Conservation (phyloP, 2,113 vertebrate species). For the Antechinus flavipes region DNA sequence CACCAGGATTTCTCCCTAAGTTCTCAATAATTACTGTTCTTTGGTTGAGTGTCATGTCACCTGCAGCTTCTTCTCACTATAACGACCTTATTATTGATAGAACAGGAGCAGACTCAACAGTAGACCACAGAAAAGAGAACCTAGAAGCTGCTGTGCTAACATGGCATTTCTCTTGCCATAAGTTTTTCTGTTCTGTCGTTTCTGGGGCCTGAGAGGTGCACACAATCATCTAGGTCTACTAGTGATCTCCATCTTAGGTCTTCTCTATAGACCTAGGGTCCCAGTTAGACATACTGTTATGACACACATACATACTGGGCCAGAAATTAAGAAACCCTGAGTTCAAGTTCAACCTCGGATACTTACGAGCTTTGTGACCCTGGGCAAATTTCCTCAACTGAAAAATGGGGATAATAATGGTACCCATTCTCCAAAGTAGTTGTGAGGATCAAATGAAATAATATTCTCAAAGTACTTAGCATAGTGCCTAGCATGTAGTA, state of each 20-base stretch:
- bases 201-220: neutral
- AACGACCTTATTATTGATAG: neutral
- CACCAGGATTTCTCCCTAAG: neutral
- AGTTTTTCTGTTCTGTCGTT: neutral
- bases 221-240: neutral
- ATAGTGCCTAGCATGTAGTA: neutral
- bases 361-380: neutral
- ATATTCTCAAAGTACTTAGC: neutral
- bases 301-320: neutral
- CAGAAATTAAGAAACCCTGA: neutral
- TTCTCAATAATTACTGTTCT: slow-evolving; percentile 13
- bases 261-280: neutral
- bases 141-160: neutral
- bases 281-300: neutral
- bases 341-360: neutral
- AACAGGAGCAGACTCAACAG: neutral
- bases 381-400: neutral
- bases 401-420: neutral
- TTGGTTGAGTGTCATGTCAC: neutral
- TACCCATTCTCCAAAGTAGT: neutral
- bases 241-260: no score
- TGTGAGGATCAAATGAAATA: neutral
- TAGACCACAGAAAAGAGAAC: neutral
- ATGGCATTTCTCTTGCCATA: neutral
- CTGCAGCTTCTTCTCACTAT: neutral